Base-by-base conservation (phyloP, 2,113 vertebrate species). In the Odocoileus virginianus region DNA sequence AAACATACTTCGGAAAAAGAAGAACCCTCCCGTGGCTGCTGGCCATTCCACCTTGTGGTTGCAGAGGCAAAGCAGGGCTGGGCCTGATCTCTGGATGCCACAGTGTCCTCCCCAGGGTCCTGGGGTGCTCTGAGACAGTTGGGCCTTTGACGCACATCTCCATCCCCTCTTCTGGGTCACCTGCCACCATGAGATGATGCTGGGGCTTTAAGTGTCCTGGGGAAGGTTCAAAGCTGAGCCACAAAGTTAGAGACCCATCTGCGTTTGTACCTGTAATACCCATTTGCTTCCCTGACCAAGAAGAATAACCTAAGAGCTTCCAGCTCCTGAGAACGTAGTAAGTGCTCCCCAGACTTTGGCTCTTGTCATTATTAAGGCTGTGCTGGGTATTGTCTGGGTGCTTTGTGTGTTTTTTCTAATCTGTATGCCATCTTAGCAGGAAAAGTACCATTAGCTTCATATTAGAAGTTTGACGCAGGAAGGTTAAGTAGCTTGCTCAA, bases 1-100 rank as follows among this genome's bases (percentile, higher is more conserved):
- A 97, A 98, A 97, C 96, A 97, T 95, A 97, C 96, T 98, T 95
- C 58, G 82, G 98, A 82, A 97, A 95, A 97, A 97, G 83, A 82
- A 90, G 97, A 95, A 85, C 93, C 97, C 95, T 97, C 76, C 50
- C 58, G 11, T 86, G 97, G 97, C 93, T 55, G 64, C 57, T 0
- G 40, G 97, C 97, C 97, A 97, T 52, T 85, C 96, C 97, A 96
- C 97, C 96, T 96, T 95, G 64, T 78, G 93, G 95, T 43, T 85
- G 40, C 92, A 36, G 93, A 88, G 96, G 90, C 60, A 74, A 45
- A 84, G 95, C 47, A 28, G 47, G 82, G 71, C 94, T 79, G 36
- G 33, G 33, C 25, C 43, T 93, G 89, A 50, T 71, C 54, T 30
- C 71, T 25, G 87, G 95, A 82, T 95, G 92, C 92, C 43, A 54